These are phyloP conservation scores for Tarsius wallacei DNA, from an alignment of 2,797 vertebrate genomes.

Conservation along the genomic window DNA sequence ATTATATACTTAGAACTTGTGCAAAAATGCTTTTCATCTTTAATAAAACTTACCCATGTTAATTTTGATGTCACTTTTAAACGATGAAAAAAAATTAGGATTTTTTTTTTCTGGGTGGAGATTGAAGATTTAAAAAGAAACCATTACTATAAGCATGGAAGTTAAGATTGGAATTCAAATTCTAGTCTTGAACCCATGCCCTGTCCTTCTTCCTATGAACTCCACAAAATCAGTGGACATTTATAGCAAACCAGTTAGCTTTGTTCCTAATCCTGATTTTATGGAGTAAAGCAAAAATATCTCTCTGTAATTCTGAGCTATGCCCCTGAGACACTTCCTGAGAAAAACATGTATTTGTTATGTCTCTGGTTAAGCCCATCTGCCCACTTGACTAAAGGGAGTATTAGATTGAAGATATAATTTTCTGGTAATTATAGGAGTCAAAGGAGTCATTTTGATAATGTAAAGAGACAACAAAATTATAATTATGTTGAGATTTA, in stretches of 20 bases:
- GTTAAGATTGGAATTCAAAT: constrained; percentile 47
- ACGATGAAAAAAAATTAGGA: neutral
- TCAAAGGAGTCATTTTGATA: constrained; percentile 38
- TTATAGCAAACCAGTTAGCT: neutral
- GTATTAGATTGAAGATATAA: constrained; percentile 6
- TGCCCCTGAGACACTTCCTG: neutral
- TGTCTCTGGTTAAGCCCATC: constrained; percentile 35
- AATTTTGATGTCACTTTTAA: constrained; percentile 73
- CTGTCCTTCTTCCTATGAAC: neutral
- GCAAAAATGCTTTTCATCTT: constrained; percentile 73
- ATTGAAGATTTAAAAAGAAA: constrained; percentile 32
- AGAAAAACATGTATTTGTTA: constrained; percentile 48
- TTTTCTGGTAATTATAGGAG: constrained; percentile 68
- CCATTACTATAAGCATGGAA: neutral
- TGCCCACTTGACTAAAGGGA: constrained; percentile 34
- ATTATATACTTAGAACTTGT: constrained; percentile 76
- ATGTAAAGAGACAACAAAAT: constrained; percentile 50
- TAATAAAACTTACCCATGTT: constrained; percentile 50
- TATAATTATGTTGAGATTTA: constrained; percentile 20
- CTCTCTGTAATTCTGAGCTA: constrained; percentile 37
- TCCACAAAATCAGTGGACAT: neutral
- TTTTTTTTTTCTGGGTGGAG: constrained; percentile 41
- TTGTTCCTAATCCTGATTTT: constrained; percentile 55
- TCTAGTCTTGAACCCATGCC: neutral
- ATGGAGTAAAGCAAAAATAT: constrained; percentile 47